phyloP scores from a whole-genome alignment of 2,888 invertebrate species.

The Bimastos eiseni region DNA sequence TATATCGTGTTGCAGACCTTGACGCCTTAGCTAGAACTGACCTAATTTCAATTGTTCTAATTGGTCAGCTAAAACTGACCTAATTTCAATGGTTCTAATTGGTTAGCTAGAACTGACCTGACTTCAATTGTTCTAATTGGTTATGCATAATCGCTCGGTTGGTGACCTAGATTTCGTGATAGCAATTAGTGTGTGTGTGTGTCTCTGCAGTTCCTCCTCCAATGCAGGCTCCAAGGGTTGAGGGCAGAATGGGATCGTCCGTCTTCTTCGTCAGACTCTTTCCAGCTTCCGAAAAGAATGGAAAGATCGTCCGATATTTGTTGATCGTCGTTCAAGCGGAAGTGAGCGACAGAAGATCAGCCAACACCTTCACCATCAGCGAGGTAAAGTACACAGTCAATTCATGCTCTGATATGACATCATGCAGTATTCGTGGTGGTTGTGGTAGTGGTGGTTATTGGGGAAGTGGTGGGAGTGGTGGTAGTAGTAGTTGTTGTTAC shows the following conservation, averaged over 20 bases:
- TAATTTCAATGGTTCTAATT: too few relatives aligned
- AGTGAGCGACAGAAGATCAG: constrained; percentile 71
- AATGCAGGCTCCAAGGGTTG: constrained; percentile 38
- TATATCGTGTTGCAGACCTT: too few relatives aligned
- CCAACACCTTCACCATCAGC: constrained; percentile 71
- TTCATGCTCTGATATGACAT: background rate
- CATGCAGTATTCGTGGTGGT: too few relatives aligned
- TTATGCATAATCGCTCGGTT: background rate
- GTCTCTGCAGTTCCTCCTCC: constrained; percentile 42
- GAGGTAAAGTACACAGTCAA: constrained; percentile 44
- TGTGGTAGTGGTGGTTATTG: too few relatives aligned
- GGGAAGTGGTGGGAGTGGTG: too few relatives aligned
- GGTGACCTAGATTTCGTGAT: background rate
- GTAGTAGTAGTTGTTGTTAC: too few relatives aligned
- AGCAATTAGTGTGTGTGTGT: background rate
- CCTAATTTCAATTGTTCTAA: background rate
- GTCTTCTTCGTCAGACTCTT: constrained; percentile 47
- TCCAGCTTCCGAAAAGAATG: constrained; percentile 90
- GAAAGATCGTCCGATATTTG: constrained; percentile 94
- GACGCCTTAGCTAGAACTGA: background rate
- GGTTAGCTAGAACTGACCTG: background rate
- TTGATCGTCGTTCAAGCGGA: constrained; percentile 87
- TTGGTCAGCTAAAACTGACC: too few relatives aligned
- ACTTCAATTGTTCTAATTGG: background rate
- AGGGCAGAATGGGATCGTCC: constrained; percentile 29